These are phyloP conservation scores for Sebastes schlegelii DNA, from an alignment of 2,113 vertebrate genomes.

Conservation along the genomic window DNA sequence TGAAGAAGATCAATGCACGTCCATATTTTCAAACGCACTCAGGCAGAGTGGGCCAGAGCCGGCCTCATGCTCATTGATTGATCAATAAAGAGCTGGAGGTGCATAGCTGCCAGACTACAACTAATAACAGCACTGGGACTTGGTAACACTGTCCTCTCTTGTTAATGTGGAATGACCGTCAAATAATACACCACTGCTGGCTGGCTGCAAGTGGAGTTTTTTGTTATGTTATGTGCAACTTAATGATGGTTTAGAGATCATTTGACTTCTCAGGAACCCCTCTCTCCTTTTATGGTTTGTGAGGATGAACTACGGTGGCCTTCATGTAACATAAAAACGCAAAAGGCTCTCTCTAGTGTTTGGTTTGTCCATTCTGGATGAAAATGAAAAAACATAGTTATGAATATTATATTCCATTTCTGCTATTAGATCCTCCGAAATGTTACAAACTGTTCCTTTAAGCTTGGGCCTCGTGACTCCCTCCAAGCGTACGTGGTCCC, in stretches of 20 bases:
- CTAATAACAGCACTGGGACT: conserved; percentile 50
- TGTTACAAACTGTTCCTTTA: no score
- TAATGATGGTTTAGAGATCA: neutral
- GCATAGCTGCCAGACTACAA: conserved; percentile 51
- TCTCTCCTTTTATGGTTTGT: neutral
- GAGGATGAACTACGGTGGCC: neutral
- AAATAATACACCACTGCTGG: conserved; percentile 1
- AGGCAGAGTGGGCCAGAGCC: conserved; percentile 21
- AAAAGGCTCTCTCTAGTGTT: no score
- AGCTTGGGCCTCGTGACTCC: no score
- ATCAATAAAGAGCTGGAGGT: conserved; percentile 65
- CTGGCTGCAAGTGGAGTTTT: conserved; percentile 5
- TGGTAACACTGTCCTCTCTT: conserved; percentile 23
- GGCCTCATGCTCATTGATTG: conserved; percentile 71
- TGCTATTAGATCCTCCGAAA: no score
- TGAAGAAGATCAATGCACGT: conserved; percentile 49
- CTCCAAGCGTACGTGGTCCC: no score
- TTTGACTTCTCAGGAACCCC: neutral
- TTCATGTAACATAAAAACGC: no score
- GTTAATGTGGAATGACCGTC: conserved; percentile 29
- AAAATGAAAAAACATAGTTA: no score
- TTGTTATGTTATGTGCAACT: neutral
- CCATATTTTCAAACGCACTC: conserved; percentile 39
- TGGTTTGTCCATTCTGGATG: no score
- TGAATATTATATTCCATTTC: no score